A percentile compares a stretch with the other conserved stretches of the same genome.
phyloP scores from a whole-genome alignment of 2,113 vertebrate species.

The Mungos mungo region DNA sequence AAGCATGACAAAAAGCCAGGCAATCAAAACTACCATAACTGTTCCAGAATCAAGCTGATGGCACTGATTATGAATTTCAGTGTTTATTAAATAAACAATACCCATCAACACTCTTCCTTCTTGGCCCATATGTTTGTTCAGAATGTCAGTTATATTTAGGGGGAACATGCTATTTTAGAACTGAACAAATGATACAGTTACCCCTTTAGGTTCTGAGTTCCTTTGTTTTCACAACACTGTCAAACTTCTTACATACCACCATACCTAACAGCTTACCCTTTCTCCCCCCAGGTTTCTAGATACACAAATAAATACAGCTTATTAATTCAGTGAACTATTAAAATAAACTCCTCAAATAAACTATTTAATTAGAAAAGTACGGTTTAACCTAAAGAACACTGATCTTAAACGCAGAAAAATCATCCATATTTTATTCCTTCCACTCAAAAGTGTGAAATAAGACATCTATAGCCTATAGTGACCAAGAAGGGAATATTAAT shows the following conservation, averaged over 20 bases:
- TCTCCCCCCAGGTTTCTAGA: not conserved
- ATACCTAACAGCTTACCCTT: not conserved
- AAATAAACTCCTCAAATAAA: not conserved
- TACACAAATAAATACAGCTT: not conserved
- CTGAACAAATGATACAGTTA: not conserved
- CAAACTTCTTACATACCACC: not conserved
- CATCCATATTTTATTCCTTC: not conserved
- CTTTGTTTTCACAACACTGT: not conserved
- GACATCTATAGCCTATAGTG: not conserved
- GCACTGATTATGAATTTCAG: not conserved
- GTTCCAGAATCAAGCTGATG: not conserved
- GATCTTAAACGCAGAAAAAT: not conserved
- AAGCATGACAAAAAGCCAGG: not conserved
- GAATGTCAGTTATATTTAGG: not conserved
- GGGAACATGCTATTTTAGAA: slow-evolving; percentile 5
- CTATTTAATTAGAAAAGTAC: not conserved
- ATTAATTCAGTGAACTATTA: not conserved
- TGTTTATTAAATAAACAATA: not conserved
- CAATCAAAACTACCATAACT: slow-evolving; percentile 5
- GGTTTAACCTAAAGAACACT: not conserved
- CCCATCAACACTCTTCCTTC: not conserved
- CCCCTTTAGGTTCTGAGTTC: not conserved
- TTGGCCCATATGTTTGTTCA: not conserved
- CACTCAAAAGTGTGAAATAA: not conserved
- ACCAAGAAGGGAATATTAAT: not conserved